These are phyloP conservation scores for Salvelinus alpinus DNA, from an alignment of 2,113 vertebrate species.

Conservation along the genomic window DNA sequence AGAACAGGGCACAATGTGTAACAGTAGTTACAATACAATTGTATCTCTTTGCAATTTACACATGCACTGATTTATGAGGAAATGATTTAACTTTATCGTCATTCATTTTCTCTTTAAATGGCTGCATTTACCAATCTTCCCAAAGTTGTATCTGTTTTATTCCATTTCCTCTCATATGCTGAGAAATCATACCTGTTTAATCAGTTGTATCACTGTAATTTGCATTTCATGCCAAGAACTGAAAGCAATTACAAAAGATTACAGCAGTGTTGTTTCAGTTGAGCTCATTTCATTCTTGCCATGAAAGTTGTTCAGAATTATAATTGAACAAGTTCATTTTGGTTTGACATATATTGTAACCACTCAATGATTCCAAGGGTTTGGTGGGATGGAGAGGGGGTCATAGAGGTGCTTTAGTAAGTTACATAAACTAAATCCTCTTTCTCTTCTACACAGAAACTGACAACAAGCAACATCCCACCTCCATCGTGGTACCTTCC, in stretches of 20 bases:
- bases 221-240: neutral
- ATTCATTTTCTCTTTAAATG: neutral
- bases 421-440: neutral
- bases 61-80: neutral
- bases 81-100: neutral
- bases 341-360: too few species aligned
- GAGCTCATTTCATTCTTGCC: neutral
- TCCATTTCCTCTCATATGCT: too few species aligned
- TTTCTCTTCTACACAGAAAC: conserved; percentile 42
- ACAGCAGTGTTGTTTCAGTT: neutral
- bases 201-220: neutral
- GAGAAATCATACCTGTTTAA: neutral
- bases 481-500: neutral
- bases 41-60: neutral
- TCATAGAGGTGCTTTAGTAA: too few species aligned
- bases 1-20: neutral
- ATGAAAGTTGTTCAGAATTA: neutral
- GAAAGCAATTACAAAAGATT: neutral
- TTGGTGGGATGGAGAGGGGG: too few species aligned
- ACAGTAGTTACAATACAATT: neutral
- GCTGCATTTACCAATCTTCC: neutral
- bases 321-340: neutral
- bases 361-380: too few species aligned
- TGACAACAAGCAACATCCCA: too few species aligned
- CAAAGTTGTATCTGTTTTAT: too few species aligned